Base-by-base conservation (phyloP, 2,888 invertebrate species). In the Drosophila vallismaia region DNA sequence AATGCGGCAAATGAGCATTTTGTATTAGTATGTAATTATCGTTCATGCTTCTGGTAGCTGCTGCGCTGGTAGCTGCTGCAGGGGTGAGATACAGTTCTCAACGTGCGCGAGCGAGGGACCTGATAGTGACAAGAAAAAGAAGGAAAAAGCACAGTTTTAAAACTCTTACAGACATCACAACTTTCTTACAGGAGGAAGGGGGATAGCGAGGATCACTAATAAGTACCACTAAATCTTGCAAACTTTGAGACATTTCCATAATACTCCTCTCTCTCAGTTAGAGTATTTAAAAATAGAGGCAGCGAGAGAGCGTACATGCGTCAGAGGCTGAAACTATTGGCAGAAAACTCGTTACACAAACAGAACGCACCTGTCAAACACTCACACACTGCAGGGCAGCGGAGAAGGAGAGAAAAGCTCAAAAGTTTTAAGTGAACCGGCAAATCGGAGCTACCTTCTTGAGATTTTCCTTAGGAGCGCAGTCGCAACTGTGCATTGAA, bases 1-100 rank as follows among this genome's bases (percentile, higher is more conserved):
- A 86, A 86, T 82, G 82, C 86, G 83, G 83, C 82, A 82, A 82
- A 83, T 77, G 83, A 87, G 82, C 86, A 83, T 69, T 79, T 86
- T 79, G 83, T 85, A 86, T 85, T 66, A 74, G 81, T 82, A 75
- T 86, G 80, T 87, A 82, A 58, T 59, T 44, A 44, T 44, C 44
- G 44, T 44, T 44, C 42, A 42, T 19, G 42, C 14, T 6, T 7
- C 42, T 24, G 44, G 52, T 24, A 28, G 38, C 26, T 28, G 51
- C 53, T 67, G 64, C 64, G 63, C 12, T 64, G 56, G n/a, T 19
- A 69, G 66, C 75, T 19, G 45, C 46, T 52, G 56, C 62, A 68
- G 79, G 74, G 70, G 70, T 69, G 68, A 62, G 42, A 67, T 31
- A 44, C 33, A 64, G 14, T 51, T 56, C 50, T 42, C 56, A 63